Evolutionary conservation across 2,888 invertebrate genomes (phyloP).

Genomic region (Bimastos eiseni): DNA sequence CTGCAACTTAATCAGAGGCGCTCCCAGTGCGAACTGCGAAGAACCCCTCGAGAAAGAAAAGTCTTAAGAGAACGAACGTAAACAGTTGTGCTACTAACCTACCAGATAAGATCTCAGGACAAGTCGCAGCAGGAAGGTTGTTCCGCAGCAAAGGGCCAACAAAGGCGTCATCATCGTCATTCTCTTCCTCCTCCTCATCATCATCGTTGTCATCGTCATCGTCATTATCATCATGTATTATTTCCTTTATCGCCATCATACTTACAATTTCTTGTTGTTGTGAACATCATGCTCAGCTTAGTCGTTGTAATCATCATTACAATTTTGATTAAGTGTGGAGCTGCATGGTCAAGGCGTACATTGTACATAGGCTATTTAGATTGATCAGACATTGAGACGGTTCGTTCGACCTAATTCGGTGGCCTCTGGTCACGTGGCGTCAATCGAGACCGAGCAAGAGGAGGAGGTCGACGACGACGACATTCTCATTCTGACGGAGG

Average conservation of each 20-base stretch:
- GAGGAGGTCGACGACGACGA: background rate
- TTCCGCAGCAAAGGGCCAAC: too few species aligned
- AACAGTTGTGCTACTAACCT: too few species aligned
- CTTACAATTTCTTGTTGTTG: background rate
- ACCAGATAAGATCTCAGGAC: too few species aligned
- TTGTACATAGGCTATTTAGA: background rate
- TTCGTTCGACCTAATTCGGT: background rate
- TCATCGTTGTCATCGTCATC: too few species aligned
- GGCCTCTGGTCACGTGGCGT: background rate
- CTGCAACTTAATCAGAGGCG: too few species aligned
- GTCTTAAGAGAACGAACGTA: too few species aligned
- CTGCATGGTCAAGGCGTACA: background rate
- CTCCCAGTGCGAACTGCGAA: too few species aligned
- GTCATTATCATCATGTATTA: too few species aligned
- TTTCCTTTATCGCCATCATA: background rate
- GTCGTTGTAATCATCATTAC: background rate
- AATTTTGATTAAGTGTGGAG: background rate
- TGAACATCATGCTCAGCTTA: background rate
- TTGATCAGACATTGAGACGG: background rate
- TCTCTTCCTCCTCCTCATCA: too few species aligned
- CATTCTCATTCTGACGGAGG: slow-evolving; percentile 67
- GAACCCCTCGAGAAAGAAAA: too few species aligned
- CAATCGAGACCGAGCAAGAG: background rate
- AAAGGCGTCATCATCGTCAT: too few species aligned
- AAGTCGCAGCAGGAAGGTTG: too few species aligned